Conservation (phyloP, 2,797 vertebrate species). For the Enteromius mattozi region DNA sequence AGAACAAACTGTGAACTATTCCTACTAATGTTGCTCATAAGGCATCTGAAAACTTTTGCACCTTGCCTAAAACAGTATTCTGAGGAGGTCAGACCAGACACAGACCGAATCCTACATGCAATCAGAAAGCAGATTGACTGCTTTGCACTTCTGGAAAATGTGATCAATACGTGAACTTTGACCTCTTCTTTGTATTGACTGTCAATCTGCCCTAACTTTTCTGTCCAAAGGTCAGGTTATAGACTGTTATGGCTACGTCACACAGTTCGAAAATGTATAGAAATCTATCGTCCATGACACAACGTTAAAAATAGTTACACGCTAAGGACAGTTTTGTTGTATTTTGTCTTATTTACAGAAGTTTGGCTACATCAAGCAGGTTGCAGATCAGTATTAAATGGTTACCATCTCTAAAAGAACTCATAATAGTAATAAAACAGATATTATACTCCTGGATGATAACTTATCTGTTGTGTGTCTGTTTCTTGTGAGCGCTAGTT, state of each 20-base stretch:
- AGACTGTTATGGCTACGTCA: not conserved
- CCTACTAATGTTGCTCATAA: not conserved
- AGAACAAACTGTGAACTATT: not conserved
- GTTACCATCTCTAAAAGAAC: slow-evolving; percentile 4
- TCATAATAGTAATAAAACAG: slow-evolving; percentile 35
- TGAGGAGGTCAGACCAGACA: not conserved
- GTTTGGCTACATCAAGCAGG: not conserved
- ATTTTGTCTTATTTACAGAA: not conserved
- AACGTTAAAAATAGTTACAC: not conserved
- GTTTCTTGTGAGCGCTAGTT: not conserved
- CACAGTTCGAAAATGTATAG: not conserved
- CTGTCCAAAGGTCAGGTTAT: slow-evolving; percentile 30
- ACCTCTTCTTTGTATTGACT: slow-evolving; percentile 29
- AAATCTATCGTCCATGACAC: not conserved
- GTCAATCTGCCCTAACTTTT: slow-evolving; percentile 22
- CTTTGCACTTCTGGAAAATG: slow-evolving; percentile 25
- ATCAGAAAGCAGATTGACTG: not conserved
- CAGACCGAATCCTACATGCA: not conserved
- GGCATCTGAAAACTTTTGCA: not conserved
- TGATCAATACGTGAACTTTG: slow-evolving; percentile 35
- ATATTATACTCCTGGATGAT: not conserved
- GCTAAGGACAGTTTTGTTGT: not conserved
- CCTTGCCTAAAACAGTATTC: slow-evolving; percentile 6
- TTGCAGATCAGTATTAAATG: slow-evolving; percentile 20
- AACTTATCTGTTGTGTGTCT: slow-evolving; percentile 22